Evolutionary conservation across 2,113 vertebrate species (phyloP).

Genomic region (Indicator indicator): DNA sequence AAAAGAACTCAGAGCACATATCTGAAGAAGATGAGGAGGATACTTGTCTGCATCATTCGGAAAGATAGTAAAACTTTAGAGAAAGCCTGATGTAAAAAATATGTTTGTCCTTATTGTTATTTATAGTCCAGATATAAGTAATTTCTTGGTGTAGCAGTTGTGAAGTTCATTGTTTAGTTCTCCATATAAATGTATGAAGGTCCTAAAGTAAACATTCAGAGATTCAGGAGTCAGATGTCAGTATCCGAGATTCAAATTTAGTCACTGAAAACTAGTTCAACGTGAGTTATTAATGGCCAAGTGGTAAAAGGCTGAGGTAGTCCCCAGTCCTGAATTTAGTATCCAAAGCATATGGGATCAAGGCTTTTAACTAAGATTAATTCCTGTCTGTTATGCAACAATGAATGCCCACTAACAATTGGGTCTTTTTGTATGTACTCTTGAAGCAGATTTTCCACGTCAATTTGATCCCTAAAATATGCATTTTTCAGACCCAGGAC

Average conservation of each 20-base stretch:
- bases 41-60: rapidly evolving
- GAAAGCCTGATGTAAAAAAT: neutral
- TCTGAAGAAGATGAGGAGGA: neutral
- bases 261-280: neutral
- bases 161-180: neutral
- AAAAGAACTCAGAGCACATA: neutral
- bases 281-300: neutral
- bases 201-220: neutral
- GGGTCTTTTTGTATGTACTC: neutral
- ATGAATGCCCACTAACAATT: neutral
- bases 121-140: neutral
- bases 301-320: neutral
- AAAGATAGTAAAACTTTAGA: neutral
- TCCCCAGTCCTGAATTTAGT: rapidly evolving
- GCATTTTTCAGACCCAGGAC: neutral
- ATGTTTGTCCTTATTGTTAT: rapidly evolving
- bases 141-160: neutral
- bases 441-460: neutral
- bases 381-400: neutral
- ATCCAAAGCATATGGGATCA: neutral
- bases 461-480: neutral
- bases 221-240: neutral
- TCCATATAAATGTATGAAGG: neutral
- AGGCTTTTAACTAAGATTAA: neutral
- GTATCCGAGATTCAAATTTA: neutral